Evolutionary conservation across 2,113 vertebrate species (phyloP).

Genomic region (Solenodon paradoxus): DNA sequence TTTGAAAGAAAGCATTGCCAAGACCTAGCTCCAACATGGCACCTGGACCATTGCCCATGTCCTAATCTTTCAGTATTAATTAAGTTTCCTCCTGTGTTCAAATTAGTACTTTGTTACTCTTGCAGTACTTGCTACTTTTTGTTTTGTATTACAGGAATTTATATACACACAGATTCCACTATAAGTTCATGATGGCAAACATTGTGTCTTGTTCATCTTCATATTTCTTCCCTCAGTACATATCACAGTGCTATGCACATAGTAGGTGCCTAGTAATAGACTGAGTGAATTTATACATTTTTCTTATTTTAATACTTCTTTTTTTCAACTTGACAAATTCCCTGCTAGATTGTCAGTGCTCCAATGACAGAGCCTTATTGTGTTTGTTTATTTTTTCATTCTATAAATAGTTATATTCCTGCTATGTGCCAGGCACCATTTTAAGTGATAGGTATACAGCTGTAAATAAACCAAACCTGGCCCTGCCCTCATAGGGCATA

Average conservation of each 20-base stretch:
- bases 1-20: slow-evolving; percentile 1
- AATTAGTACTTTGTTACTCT: not conserved
- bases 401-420: not conserved
- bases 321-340: not conserved
- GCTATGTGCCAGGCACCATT: not conserved
- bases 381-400: not conserved
- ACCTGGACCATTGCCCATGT: not conserved
- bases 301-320: slow-evolving; percentile 20
- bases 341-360: not conserved
- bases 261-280: not conserved
- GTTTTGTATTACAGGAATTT: not conserved
- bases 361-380: not conserved
- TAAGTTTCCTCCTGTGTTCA: slow-evolving; percentile 29
- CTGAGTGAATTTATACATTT: not conserved
- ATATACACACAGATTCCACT: not conserved
- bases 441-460: not conserved
- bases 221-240: not conserved
- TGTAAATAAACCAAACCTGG: not conserved
- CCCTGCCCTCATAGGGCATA: not conserved
- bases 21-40: not conserved
- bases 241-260: not conserved
- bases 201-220: not conserved
- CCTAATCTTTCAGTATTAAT: not conserved
- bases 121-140: not conserved
- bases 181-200: not conserved